Evolutionary conservation across 2,113 vertebrate genomes (phyloP), one percentile per base, ranked within the genome.

Genomic region (Ochotona princeps): DNA sequence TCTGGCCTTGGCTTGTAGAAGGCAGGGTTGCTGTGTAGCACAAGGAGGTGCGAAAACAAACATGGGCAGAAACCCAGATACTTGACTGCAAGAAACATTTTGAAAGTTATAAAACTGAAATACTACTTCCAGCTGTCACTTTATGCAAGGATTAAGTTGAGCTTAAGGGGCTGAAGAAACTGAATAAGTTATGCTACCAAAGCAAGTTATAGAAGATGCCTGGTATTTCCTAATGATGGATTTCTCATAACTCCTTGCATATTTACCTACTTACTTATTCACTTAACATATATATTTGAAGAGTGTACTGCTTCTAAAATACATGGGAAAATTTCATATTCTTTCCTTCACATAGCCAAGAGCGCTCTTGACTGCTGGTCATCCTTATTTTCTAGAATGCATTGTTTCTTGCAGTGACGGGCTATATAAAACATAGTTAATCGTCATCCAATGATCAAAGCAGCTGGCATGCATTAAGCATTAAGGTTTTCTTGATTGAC

Each of bases 91-190:
- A 95, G 83, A 92, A 93, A 95, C 11, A 83, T 94, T 92, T 69
- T 94, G 89, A 96, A 69, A 93, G 90, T 94, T 95, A 89, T 93
- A 97, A 92, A 96, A 96, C 23, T 69, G 92, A 96, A 95, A 90
- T 97, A 54, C 70, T 82, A 32, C 93, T 97, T 97, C 76, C 66
- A 84, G 83, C 91, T 96, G 69, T 82, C 65, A 26, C 81, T 60
- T 65, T 61, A 84, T 66, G 54, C 65, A 30, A 74, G 25, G 61
- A 70, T 79, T 67, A 74, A 93, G 25, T 38, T 75, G n/a, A 81
- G 44, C 63, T 94, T 75, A 94, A 72, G 60, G 78, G 61, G 8
- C 38, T 18, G 4, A 4, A 90, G 25, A 92, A 86, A 10, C 26
- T 30, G 51, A 83, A 49, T 67, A 82, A 79, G 86, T 66, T 66